Base-by-base conservation (phyloP, 1,140 invertebrate species). In the Euwallacea similis region DNA sequence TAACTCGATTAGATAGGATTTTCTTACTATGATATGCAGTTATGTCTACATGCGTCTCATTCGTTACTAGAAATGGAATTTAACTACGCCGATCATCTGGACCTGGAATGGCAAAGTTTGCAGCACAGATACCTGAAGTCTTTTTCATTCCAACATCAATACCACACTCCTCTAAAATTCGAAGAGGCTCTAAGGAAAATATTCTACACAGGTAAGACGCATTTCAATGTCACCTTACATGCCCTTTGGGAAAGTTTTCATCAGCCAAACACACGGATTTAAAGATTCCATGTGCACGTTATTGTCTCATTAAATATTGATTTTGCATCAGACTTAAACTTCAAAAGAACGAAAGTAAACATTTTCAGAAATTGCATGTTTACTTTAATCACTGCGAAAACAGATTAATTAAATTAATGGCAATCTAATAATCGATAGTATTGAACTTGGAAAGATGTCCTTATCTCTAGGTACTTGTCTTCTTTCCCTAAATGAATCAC, bases 31-130 rank as follows among this genome's bases (percentile, higher is more conserved):
- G 21, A 33, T 33, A 33, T 33, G 21, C 21, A 61, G 6, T 53
- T 33, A 33, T 33, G 21, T 33, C 21, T 33, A 33, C 21, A 33
- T 33, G 21, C 4, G 21, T 33, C 4, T 33, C 4, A 33, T 33
- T 33, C 21, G 21, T 33, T 2, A 33, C 21, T 33, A 33, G 21
- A 58, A 50, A 66, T 66, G 64, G 64, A 55, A 55, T 55, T 13
- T 42, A 41, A 66, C 42, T 54, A 42, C 16, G 64, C 64, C 21
- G 64, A 66, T 55, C 50, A 66, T 13, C n/a, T 66, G 47, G 64
- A 66, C 55, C 10, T 66, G 11, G 64, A 66, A 66, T 66, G 64
- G 64, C 47, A 66, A 41, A 55, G 47, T 42, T 54, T 66, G 13
- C 8, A 54, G 3, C 21, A 56, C 7, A 13, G 42, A 11, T 42